phyloP scores from a whole-genome alignment of 2,797 vertebrate genomes.

The Danio kyathit region DNA sequence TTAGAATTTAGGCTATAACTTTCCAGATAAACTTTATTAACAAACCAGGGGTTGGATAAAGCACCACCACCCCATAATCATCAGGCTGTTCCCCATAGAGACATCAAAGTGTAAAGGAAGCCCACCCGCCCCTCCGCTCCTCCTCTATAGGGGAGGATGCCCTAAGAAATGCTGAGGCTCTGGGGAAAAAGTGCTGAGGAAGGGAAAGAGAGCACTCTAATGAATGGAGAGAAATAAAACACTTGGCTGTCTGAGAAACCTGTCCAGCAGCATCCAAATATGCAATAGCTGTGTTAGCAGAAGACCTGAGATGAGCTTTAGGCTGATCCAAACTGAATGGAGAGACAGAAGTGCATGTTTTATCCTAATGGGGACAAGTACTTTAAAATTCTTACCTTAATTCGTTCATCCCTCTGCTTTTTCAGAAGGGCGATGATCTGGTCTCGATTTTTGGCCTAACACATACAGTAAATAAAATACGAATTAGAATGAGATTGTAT shows the following conservation, averaged over 20 bases:
- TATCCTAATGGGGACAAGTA: not conserved
- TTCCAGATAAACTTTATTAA: not conserved
- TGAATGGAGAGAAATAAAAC: slow-evolving; percentile 64
- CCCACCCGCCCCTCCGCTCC: slow-evolving; percentile 20
- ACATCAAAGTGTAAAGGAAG: slow-evolving; percentile 39
- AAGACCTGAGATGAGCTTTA: slow-evolving; percentile 25
- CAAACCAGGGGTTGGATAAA: slow-evolving; percentile 32
- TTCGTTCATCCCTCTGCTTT: slow-evolving; percentile 60
- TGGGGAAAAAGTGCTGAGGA: slow-evolving; percentile 63
- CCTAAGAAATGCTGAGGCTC: slow-evolving; percentile 63
- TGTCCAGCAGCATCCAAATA: slow-evolving; percentile 52
- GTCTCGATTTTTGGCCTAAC: slow-evolving; percentile 57
- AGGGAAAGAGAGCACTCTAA: slow-evolving; percentile 58
- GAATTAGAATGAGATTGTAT: not conserved
- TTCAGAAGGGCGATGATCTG: slow-evolving; percentile 60
- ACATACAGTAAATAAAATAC: slow-evolving; percentile 20
- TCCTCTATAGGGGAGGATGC: slow-evolving; percentile 24
- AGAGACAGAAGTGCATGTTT: slow-evolving; percentile 26
- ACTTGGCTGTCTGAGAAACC: slow-evolving; percentile 57
- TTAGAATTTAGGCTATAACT: too few species aligned
- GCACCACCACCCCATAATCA: slow-evolving; percentile 39
- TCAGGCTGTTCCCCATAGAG: slow-evolving; percentile 49
- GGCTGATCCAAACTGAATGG: slow-evolving; percentile 2
- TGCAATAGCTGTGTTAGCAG: slow-evolving; percentile 50
- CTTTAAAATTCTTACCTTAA: slow-evolving; percentile 59